These are phyloP conservation scores for Mantis religiosa DNA, from an alignment of 2,888 invertebrate species.

Conservation along the genomic window DNA sequence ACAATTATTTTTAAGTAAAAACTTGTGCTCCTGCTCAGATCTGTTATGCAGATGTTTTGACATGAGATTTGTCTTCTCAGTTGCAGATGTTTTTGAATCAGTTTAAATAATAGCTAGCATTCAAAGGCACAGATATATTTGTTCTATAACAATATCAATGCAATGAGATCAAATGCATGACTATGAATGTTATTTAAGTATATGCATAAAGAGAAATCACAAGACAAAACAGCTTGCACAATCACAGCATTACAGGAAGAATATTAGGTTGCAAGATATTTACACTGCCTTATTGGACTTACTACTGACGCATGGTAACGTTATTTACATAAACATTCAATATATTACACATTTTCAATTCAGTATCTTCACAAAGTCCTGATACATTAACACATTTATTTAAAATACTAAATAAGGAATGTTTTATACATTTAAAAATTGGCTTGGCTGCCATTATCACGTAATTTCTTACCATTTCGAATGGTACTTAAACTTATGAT, in stretches of 20 bases:
- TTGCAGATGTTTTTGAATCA: background rate
- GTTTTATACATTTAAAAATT: slow-evolving; percentile 6
- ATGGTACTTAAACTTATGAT: background rate
- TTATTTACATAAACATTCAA: background rate
- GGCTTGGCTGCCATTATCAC: background rate
- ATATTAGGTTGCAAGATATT: background rate
- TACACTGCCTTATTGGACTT: background rate
- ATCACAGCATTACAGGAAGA: background rate
- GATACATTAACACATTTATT: background rate
- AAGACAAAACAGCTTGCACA: background rate
- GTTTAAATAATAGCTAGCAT: background rate
- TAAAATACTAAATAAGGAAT: slow-evolving; percentile 8
- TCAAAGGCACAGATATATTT: background rate
- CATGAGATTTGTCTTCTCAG: background rate
- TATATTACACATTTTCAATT: background rate
- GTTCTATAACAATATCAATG: background rate
- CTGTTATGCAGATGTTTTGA: background rate
- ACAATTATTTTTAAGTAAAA: background rate
- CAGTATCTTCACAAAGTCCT: background rate
- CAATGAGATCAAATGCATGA: background rate
- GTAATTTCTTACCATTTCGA: background rate
- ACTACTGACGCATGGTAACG: background rate
- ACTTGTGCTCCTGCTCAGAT: background rate
- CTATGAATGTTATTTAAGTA: background rate
- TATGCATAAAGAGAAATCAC: background rate